Conservation (phyloP, 2,888 invertebrate genomes). For the Eupithecia inturbata region DNA sequence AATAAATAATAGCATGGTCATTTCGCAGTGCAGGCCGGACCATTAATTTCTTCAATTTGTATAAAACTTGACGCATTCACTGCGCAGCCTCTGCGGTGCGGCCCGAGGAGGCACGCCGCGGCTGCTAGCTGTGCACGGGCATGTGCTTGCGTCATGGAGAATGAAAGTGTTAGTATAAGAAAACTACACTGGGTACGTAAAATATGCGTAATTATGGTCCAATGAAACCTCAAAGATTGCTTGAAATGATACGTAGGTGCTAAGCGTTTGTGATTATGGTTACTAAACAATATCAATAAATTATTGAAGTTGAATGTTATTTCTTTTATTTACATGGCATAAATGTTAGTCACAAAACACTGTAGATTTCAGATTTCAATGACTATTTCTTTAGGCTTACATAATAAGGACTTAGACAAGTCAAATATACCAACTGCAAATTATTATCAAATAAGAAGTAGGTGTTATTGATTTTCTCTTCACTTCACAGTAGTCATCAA, state of each 20-base stretch:
- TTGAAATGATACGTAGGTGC: conserved; percentile 22
- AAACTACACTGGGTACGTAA: background rate
- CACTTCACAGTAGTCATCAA: too few relatives aligned
- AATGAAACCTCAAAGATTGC: conserved; percentile 1
- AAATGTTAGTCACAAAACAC: too few relatives aligned
- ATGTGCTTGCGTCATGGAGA: background rate
- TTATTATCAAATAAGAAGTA: too few relatives aligned
- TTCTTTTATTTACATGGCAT: background rate
- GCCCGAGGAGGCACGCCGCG: background rate
- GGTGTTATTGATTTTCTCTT: too few relatives aligned
- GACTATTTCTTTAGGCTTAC: too few relatives aligned
- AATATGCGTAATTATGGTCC: background rate
- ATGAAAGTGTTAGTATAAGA: background rate
- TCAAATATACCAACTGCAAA: too few relatives aligned
- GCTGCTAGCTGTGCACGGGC: background rate
- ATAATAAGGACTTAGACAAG: too few relatives aligned
- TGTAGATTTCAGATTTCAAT: too few relatives aligned
- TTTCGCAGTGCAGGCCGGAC: background rate
- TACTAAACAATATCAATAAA: conserved; percentile 13
- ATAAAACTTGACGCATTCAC: background rate
- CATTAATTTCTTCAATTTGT: background rate
- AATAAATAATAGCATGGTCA: background rate
- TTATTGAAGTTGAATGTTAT: background rate
- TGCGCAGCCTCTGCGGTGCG: background rate
- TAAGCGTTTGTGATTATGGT: conserved; percentile 26